Percentiles rank a stretch among this genome's conserved stretches.
Conservation (phyloP, 2,888 invertebrate genomes). For the Phorcus lineatus region DNA sequence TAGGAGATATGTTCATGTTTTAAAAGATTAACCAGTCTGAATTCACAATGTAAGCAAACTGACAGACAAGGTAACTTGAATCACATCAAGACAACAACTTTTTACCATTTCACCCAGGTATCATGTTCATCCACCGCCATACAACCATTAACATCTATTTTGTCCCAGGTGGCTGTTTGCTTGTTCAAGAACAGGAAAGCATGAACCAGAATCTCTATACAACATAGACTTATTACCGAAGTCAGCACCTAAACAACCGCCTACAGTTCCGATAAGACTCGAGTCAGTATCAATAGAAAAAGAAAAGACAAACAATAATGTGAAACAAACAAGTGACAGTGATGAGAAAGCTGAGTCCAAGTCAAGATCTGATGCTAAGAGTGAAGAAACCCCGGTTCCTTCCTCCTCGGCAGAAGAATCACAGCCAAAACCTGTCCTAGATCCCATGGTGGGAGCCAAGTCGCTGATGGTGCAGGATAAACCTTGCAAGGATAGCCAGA, state of each 20-base stretch:
- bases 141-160: not conserved
- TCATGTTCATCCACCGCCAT: too few species aligned
- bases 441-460: constrained; percentile 28
- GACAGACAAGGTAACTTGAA: too few species aligned
- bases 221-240: constrained; percentile 49
- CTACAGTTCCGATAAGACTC: too few species aligned
- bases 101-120: too few species aligned
- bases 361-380: not conserved
- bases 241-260: not conserved
- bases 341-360: not conserved
- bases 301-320: not conserved
- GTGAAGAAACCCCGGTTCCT: not conserved
- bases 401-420: constrained; percentile 27
- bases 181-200: constrained; percentile 80
- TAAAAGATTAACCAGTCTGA: too few species aligned
- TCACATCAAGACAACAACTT: too few species aligned
- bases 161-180: constrained; percentile 84
- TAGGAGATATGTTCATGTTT: too few species aligned
- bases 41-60: too few species aligned
- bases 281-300: not conserved
- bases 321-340: not conserved
- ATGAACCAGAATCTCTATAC: constrained; percentile 76
- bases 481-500: constrained; percentile 37
- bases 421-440: not conserved
- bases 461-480: not conserved